These are phyloP conservation scores for Aphelocoma californica DNA, from an alignment of 2,797 vertebrate genomes.

Conservation along the genomic window DNA sequence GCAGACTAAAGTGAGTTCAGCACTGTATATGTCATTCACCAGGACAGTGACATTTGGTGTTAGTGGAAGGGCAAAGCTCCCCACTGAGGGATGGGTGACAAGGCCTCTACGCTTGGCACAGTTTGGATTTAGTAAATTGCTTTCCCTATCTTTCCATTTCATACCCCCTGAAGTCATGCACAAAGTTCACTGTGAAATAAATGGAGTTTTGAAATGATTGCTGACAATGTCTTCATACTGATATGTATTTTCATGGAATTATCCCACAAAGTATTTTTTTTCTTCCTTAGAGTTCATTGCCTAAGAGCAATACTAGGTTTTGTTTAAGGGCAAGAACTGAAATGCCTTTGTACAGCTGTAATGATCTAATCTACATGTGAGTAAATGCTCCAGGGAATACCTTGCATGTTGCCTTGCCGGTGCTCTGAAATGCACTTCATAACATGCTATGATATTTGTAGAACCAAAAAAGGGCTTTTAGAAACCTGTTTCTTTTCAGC, in stretches of 20 bases:
- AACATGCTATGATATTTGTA: background rate
- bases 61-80: background rate
- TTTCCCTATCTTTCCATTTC: conserved; percentile 1
- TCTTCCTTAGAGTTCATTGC: background rate
- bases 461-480: background rate
- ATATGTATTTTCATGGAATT: background rate
- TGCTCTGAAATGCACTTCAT: background rate
- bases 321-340: background rate
- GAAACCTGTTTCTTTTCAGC: background rate
- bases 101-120: background rate
- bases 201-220: conserved; percentile 16
- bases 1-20: background rate
- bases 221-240: background rate
- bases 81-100: background rate
- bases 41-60: background rate
- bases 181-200: conserved; percentile 29
- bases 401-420: background rate
- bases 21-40: background rate
- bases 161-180: background rate
- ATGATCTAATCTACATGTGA: conserved; percentile 16
- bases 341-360: conserved; percentile 14
- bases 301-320: background rate
- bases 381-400: conserved; percentile 24
- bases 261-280: background rate
- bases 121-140: background rate